These are phyloP conservation scores for Ornithoptera alexandrae DNA, from an alignment of 2,888 invertebrate genomes.

Conservation along the genomic window DNA sequence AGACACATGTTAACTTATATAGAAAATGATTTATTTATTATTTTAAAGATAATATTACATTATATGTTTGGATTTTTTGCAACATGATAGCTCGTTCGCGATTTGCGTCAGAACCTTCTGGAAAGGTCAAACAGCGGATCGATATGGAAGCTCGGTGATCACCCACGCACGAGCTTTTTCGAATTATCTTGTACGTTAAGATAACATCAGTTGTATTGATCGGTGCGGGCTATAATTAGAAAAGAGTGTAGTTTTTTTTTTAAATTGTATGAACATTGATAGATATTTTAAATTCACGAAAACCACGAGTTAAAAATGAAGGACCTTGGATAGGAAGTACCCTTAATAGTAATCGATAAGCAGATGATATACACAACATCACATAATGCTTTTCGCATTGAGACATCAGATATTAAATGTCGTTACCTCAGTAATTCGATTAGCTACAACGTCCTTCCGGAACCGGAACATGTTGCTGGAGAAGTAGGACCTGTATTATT, in stretches of 20 bases:
- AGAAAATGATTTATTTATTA: background rate
- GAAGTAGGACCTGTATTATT: no score
- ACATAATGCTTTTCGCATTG: no score
- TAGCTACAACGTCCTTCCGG: no score
- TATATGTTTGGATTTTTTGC: background rate
- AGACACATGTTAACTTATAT: background rate
- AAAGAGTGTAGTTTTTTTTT: background rate
- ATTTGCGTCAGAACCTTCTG: constrained; percentile 7
- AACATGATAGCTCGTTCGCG: background rate
- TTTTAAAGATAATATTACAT: background rate
- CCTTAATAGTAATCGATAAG: no score
- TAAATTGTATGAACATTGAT: no score
- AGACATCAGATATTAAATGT: no score
- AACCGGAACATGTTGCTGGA: no score
- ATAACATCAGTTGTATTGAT: constrained; percentile 6
- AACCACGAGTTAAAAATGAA: no score
- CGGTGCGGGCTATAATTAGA: constrained; percentile 16
- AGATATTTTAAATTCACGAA: no score
- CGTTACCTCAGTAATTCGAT: no score
- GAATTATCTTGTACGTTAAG: constrained; percentile 9
- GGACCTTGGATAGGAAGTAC: no score
- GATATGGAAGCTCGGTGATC: constrained; percentile 21
- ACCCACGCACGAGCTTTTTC: constrained; percentile 22
- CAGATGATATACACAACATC: no score
- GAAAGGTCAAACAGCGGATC: constrained; percentile 22